Evolutionary conservation across 2,113 vertebrate genomes (phyloP).

Genomic region (Micronycteris hirsuta): DNA sequence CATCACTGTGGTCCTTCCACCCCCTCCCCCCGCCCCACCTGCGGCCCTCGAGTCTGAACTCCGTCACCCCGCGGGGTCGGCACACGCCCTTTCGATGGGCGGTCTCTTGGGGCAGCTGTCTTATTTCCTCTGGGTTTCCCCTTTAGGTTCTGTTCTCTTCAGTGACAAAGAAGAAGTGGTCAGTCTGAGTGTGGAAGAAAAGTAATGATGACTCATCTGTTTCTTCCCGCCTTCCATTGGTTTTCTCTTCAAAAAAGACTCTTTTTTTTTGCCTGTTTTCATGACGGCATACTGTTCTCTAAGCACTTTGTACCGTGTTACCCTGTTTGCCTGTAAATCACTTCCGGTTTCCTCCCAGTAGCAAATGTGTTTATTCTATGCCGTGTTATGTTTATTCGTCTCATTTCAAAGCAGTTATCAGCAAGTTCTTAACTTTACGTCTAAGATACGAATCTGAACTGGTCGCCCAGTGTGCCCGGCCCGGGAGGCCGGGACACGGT

Average conservation of each 20-base stretch:
- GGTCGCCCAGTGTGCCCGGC: no score
- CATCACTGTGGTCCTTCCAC: no score
- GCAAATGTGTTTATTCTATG: neutral
- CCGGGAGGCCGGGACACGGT: no score
- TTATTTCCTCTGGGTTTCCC: neutral
- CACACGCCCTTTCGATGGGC: slow-evolving; percentile 26
- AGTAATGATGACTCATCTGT: neutral
- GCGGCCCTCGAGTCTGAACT: no score
- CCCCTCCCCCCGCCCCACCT: no score
- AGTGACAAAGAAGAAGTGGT: neutral
- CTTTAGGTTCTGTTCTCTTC: neutral
- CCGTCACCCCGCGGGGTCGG: neutral
- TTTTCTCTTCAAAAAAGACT: neutral
- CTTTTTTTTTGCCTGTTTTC: neutral
- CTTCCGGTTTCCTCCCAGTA: neutral
- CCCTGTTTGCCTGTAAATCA: neutral
- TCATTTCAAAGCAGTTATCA: neutral
- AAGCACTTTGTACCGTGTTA: neutral
- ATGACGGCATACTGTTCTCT: neutral
- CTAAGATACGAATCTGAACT: neutral
- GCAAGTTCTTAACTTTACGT: no score
- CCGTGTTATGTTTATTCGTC: neutral
- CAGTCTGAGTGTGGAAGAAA: neutral
- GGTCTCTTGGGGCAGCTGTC: slow-evolving; percentile 5
- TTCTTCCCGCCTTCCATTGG: neutral